Conservation (phyloP, 2,888 invertebrate genomes). For the Drosophila merina region DNA sequence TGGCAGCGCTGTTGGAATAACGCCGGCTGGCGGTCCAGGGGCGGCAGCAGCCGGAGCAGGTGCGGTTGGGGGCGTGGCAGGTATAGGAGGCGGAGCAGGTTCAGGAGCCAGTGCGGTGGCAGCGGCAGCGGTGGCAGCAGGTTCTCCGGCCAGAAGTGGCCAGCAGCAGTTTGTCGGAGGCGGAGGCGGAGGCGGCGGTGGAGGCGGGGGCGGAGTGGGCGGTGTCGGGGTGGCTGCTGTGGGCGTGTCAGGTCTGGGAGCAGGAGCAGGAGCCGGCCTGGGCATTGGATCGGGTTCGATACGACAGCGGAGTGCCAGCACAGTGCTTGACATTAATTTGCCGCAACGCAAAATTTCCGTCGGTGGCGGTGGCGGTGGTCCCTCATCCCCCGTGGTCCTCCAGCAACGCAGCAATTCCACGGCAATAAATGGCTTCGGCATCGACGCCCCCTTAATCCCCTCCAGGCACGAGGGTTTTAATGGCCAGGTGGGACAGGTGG, state of each 20-base stretch:
- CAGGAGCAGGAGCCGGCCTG: constrained; percentile 34
- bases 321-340: constrained; percentile 62
- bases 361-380: constrained; percentile 31
- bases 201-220: constrained; percentile 31
- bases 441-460: constrained; percentile 22
- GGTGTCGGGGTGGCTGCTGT: constrained; percentile 28
- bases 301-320: constrained; percentile 73
- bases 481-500: constrained; percentile 37
- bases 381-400: constrained; percentile 30
- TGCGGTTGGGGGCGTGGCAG: constrained; percentile 49
- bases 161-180: constrained; percentile 59
- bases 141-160: constrained; percentile 74
- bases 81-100: constrained; percentile 48
- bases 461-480: constrained; percentile 62
- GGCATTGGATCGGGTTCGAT: constrained; percentile 23
- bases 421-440: constrained; percentile 66
- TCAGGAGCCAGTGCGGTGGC: constrained; percentile 54
- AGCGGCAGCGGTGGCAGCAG: constrained; percentile 69
- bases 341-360: constrained; percentile 36
- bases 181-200: constrained; percentile 36
- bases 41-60: constrained; percentile 54
- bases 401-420: constrained; percentile 20
- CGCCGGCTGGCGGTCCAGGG: constrained; percentile 57
- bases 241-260: constrained; percentile 43
- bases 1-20: constrained; percentile 80